phyloP scores from a whole-genome alignment of 1,140 invertebrate species.

The Calliopsis andreniformis region DNA sequence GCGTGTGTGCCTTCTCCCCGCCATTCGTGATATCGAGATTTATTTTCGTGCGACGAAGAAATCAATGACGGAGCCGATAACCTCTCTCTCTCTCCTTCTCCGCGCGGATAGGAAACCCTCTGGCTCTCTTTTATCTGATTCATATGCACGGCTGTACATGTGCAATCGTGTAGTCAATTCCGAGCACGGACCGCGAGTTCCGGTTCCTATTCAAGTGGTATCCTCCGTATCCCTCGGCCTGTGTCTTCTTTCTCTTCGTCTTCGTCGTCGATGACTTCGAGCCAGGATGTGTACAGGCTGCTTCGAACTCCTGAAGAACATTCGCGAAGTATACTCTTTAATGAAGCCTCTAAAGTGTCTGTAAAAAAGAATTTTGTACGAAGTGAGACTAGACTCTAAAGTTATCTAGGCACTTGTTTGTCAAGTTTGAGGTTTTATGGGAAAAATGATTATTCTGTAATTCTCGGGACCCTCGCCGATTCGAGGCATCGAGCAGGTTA shows the following conservation, averaged over 20 bases:
- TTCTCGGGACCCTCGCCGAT: too few species aligned
- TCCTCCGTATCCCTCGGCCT: slow-evolving; percentile 49
- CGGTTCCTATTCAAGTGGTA: slow-evolving; percentile 74
- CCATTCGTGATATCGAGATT: slow-evolving; percentile 39
- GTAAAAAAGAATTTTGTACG: too few species aligned
- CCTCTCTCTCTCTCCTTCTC: slow-evolving; percentile 5
- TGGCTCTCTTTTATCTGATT: slow-evolving; percentile 59
- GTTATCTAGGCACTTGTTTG: too few species aligned
- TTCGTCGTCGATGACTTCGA: neutral
- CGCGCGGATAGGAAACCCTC: slow-evolving; percentile 28
- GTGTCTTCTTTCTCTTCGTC: slow-evolving; percentile 18
- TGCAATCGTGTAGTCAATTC: slow-evolving; percentile 74
- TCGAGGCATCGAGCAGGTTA: slow-evolving; percentile 51
- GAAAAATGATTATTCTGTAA: too few species aligned
- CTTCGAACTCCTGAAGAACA: too few species aligned
- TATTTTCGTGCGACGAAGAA: slow-evolving; percentile 59
- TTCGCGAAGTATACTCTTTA: too few species aligned
- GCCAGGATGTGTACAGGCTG: neutral
- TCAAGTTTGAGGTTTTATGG: too few species aligned
- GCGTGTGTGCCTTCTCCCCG: neutral
- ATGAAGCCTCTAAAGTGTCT: too few species aligned
- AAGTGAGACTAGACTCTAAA: too few species aligned
- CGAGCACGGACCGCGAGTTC: slow-evolving; percentile 73
- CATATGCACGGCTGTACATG: slow-evolving; percentile 69
- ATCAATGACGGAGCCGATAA: slow-evolving; percentile 63